Evolutionary conservation across 2,888 invertebrate species (phyloP).

Genomic region (Orthosia gothica): DNA sequence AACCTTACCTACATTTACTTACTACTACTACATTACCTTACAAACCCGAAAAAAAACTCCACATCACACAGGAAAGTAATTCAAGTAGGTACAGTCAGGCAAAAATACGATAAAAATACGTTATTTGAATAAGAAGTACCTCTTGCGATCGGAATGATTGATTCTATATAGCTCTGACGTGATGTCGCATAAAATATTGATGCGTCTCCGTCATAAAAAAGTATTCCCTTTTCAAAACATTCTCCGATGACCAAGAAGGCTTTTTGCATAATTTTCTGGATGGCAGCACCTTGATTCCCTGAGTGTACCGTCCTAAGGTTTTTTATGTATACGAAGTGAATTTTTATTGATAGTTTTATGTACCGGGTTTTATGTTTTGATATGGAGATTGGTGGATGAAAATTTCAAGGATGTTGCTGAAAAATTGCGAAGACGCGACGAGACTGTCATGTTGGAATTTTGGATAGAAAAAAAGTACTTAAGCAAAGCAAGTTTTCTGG

Average conservation of each 20-base stretch:
- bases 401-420: background rate
- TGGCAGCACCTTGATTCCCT: conserved; percentile 84
- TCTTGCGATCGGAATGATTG: conserved; percentile 75
- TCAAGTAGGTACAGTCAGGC: conserved; percentile 49
- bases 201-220: conserved; percentile 80
- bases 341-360: conserved; percentile 67
- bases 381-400: conserved; percentile 44
- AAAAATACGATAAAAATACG: conserved; percentile 76
- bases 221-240: conserved; percentile 69
- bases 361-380: conserved; percentile 54
- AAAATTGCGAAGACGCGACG: background rate
- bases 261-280: conserved; percentile 87
- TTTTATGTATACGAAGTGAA: conserved; percentile 50
- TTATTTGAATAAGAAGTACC: conserved; percentile 82
- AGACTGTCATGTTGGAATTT: background rate
- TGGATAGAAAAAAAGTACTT: too few species aligned
- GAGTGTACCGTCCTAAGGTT: conserved; percentile 49
- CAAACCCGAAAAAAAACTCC: conserved; percentile 59
- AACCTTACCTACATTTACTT: too few species aligned
- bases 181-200: conserved; percentile 76
- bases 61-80: conserved; percentile 60
- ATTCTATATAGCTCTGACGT: conserved; percentile 74
- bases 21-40: background rate
- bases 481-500: background rate
- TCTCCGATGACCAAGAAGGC: conserved; percentile 79